A percentile compares a stretch with the other conserved stretches of the same genome.
phyloP scores from a whole-genome alignment of 2,113 vertebrate species.

The Glareola pratincola region DNA sequence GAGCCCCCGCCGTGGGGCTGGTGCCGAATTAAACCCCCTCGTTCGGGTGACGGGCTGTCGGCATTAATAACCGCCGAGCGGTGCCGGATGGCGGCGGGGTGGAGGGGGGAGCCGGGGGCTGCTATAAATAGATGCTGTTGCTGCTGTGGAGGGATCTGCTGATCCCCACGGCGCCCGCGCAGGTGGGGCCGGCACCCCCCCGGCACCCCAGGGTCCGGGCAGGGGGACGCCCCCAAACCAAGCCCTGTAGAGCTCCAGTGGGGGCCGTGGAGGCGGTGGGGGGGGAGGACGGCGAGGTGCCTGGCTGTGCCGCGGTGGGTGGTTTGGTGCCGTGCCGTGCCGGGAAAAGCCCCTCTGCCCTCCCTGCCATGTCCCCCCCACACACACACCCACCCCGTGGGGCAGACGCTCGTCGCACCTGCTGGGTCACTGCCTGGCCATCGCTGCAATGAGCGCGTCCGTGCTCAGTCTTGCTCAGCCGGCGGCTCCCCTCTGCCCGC shows the following conservation, averaged over 20 bases:
- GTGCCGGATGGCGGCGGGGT: neutral
- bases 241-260: neutral
- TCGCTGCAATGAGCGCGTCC: accelerated
- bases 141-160: neutral
- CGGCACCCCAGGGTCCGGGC: accelerated
- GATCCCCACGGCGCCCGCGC: neutral
- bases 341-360: neutral
- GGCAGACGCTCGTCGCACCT: accelerated
- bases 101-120: neutral
- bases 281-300: neutral
- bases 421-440: neutral
- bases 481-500: accelerated
- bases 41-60: neutral
- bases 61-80: neutral
- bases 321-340: neutral
- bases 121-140: slow-evolving; percentile 41
- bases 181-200: neutral
- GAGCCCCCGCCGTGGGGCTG: neutral
- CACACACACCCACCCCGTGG: too few species aligned
- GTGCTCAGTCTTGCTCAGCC: neutral
- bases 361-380: neutral
- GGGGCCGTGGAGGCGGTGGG: too few species aligned
- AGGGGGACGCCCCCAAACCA: neutral
- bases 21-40: neutral
- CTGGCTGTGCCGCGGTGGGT: accelerated